Evolutionary conservation across 2,888 invertebrate species (phyloP).

Genomic region (Lithophane semibrunnea): DNA sequence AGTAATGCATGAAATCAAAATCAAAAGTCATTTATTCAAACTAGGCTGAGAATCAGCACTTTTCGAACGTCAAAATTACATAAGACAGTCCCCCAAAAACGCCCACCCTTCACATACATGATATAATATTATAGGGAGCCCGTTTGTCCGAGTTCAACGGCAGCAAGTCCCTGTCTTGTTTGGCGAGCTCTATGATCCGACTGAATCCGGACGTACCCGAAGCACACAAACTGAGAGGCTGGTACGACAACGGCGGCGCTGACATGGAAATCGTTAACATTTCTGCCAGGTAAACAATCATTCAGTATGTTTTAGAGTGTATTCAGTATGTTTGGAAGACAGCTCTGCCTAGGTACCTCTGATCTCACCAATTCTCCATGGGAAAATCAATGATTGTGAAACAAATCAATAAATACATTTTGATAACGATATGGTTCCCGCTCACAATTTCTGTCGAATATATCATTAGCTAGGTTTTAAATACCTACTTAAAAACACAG

Average conservation of each 20-base stretch:
- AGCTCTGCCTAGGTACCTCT: background rate
- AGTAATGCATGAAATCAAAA: too few relatives aligned
- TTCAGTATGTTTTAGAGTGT: background rate
- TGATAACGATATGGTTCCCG: background rate
- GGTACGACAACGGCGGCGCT: slow-evolving; percentile 96
- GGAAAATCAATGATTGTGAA: background rate
- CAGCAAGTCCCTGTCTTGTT: slow-evolving; percentile 92
- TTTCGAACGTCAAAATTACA: too few relatives aligned
- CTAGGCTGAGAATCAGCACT: too few relatives aligned
- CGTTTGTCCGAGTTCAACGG: slow-evolving; percentile 97
- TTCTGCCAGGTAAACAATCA: slow-evolving; percentile 89
- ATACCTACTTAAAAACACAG: too few relatives aligned
- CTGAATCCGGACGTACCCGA: slow-evolving; percentile 97
- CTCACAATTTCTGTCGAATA: background rate
- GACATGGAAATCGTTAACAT: slow-evolving; percentile 91
- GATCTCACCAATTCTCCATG: background rate
- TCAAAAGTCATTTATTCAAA: too few relatives aligned
- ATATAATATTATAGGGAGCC: slow-evolving; percentile 88
- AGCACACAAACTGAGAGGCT: slow-evolving; percentile 96
- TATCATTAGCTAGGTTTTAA: background rate
- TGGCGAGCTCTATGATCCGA: slow-evolving; percentile 92
- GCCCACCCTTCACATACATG: too few relatives aligned
- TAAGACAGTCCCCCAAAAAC: too few relatives aligned
- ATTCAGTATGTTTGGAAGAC: background rate
- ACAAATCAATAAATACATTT: background rate